Conservation (phyloP, 2,113 vertebrate species). For the Malaclemys terrapin region DNA sequence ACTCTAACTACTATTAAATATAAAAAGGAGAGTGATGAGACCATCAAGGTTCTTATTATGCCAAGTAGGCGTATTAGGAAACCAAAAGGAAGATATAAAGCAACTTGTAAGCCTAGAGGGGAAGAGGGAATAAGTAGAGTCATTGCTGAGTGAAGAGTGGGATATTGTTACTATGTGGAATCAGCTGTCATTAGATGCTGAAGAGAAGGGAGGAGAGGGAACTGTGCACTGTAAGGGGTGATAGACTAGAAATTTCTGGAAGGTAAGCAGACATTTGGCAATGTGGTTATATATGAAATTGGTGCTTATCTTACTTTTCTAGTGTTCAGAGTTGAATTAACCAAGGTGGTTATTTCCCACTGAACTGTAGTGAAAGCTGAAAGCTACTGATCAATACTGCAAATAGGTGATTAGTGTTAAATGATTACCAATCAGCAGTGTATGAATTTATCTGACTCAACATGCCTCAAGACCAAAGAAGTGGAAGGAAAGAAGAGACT, state of each 20-base stretch:
- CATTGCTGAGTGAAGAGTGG: rapidly evolving
- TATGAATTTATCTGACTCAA: neutral
- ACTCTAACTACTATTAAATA: neutral
- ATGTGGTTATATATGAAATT: neutral
- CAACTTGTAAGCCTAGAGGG: neutral
- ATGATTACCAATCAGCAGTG: neutral
- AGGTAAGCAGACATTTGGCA: neutral
- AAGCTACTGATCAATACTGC: slow-evolving; percentile 1
- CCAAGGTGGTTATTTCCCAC: neutral
- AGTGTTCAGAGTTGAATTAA: neutral
- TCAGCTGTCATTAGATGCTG: neutral
- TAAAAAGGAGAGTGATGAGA: neutral
- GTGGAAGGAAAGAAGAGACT: neutral
- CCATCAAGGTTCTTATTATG: neutral
- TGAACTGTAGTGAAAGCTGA: neutral
- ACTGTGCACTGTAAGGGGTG: neutral
- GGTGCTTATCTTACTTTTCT: neutral
- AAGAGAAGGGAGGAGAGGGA: neutral
- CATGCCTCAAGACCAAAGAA: neutral
- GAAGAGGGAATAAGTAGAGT: neutral
- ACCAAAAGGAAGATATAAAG: neutral
- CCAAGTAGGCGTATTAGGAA: neutral
- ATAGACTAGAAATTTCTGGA: neutral
- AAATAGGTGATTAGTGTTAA: neutral
- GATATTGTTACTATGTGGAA: neutral